These are phyloP conservation scores for Apaloderma vittatum DNA, from an alignment of 2,113 vertebrate genomes.

Conservation along the genomic window DNA sequence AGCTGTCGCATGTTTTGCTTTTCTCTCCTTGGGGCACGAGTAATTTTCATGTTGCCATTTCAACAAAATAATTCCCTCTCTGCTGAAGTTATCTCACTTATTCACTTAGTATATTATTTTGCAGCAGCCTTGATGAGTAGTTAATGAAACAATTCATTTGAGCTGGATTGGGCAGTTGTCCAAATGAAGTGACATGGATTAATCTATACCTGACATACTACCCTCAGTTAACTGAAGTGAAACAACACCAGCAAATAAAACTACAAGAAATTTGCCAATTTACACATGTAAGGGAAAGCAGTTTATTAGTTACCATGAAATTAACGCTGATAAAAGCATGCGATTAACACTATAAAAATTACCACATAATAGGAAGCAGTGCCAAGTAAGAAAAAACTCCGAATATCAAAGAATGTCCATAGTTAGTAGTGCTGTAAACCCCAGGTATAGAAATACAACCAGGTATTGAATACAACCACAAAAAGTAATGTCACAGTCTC, in stretches of 20 bases:
- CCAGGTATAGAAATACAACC: neutral
- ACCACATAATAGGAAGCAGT: conserved; percentile 13
- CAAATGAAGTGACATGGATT: conserved; percentile 38
- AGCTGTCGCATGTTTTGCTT: conserved; percentile 6
- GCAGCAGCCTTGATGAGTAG: conserved; percentile 24
- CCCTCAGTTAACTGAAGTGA: conserved; percentile 51
- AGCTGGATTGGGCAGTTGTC: conserved; percentile 3
- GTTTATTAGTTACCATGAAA: conserved; percentile 31
- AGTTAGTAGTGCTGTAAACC: neutral
- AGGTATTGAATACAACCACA: neutral
- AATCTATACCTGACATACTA: conserved; percentile 18
- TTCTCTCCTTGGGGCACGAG: conserved; percentile 41
- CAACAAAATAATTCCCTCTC: conserved; percentile 38
- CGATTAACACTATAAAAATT: conserved; percentile 22
- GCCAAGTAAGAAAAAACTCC: conserved; percentile 47
- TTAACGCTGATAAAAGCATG: neutral
- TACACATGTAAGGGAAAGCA: conserved; percentile 1
- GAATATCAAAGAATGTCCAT: neutral
- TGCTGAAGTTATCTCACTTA: neutral
- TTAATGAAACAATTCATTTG: conserved; percentile 61
- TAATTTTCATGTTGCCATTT: conserved; percentile 63
- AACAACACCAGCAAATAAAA: conserved; percentile 42
- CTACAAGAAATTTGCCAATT: conserved; percentile 11
- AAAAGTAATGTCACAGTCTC: neutral
- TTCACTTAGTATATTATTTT: conserved; percentile 15